phyloP scores from a whole-genome alignment of 2,797 vertebrate genomes.

The Pangasius larnaudii region DNA sequence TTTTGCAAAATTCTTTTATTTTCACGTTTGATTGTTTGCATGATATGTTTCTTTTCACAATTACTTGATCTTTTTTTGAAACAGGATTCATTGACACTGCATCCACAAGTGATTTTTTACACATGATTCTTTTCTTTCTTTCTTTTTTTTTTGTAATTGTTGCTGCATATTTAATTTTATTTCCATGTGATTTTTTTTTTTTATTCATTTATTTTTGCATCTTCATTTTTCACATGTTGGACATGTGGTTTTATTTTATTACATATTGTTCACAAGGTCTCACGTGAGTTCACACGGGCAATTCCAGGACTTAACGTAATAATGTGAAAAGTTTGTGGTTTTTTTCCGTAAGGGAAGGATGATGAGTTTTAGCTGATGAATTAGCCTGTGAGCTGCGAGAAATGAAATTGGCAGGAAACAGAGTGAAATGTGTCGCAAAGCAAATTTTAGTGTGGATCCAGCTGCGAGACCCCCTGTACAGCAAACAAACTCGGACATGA shows the following conservation, averaged over 20 bases:
- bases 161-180: no score
- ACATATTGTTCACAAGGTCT: neutral
- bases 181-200: neutral
- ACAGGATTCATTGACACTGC: no score
- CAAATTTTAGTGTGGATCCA: neutral
- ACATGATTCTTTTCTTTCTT: no score
- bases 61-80: no score
- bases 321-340: neutral
- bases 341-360: neutral
- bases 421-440: neutral
- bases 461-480: neutral
- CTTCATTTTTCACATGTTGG: neutral
- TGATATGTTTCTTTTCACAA: no score
- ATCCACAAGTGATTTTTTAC: no score
- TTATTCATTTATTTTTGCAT: neutral
- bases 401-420: no score
- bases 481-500: neutral
- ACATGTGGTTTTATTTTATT: neutral
- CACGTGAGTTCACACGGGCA: neutral
- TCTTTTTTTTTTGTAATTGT: no score
- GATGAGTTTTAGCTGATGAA: neutral
- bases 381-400: neutral
- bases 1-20: no score
- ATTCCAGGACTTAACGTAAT: neutral
- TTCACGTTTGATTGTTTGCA: no score